Evolutionary conservation across 2,113 vertebrate species (phyloP).

Genomic region (Corythornis madagascariensis): DNA sequence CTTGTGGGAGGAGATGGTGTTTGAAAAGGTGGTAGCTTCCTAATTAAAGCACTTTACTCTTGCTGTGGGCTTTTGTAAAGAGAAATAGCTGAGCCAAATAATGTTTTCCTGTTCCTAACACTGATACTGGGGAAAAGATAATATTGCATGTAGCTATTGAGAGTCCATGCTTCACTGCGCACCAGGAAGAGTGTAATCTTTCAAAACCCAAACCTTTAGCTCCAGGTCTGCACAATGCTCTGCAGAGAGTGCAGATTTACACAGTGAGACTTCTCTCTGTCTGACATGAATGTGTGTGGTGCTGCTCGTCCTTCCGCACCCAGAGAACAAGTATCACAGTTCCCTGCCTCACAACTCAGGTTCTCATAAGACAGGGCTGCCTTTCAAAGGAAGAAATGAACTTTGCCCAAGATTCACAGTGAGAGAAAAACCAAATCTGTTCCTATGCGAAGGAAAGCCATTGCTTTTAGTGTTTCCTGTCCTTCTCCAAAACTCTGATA

Average conservation of each 20-base stretch:
- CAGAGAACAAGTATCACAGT: background rate
- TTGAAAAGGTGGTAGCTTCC: background rate
- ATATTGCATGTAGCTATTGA: background rate
- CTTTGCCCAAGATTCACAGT: background rate
- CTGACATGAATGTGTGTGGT: background rate
- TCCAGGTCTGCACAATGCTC: background rate
- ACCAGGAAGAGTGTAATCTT: background rate
- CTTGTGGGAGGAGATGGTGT: background rate
- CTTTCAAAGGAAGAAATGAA: background rate
- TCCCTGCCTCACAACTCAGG: accelerated
- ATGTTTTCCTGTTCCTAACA: background rate
- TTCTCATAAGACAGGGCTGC: background rate
- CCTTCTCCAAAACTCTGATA: background rate
- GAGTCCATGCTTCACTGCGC: background rate
- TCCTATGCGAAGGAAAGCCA: background rate
- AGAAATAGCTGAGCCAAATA: background rate
- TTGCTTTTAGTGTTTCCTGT: background rate
- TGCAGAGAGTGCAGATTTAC: background rate
- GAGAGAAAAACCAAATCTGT: background rate
- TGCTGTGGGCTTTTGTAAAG: background rate
- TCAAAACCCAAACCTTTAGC: background rate
- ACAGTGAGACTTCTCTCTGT: background rate
- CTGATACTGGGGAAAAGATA: background rate
- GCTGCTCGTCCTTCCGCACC: background rate
- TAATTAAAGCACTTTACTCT: background rate